Conservation (phyloP, 2,797 vertebrate genomes). For the Salarias fasciatus region DNA sequence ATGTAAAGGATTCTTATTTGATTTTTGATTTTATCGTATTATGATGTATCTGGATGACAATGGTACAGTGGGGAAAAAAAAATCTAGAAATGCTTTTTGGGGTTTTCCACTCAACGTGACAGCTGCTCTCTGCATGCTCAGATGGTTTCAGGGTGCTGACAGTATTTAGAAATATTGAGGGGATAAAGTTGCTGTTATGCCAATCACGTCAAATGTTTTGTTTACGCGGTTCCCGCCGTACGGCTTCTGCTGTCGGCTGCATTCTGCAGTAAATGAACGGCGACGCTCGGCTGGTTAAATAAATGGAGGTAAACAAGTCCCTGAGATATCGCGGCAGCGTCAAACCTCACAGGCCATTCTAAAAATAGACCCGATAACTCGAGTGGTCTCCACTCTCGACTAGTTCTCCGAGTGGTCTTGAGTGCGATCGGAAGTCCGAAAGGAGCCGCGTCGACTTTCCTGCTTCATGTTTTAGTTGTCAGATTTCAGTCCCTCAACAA, state of each 20-base stretch:
- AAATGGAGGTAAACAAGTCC: conserved; percentile 40
- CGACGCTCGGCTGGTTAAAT: conserved; percentile 30
- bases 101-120: conserved; percentile 23
- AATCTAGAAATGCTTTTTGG: conserved; percentile 15
- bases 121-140: conserved; percentile 21
- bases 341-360: conserved; percentile 17
- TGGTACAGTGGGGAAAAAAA: not conserved
- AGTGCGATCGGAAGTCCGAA: conserved; percentile 33
- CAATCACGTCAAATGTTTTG: conserved; percentile 8
- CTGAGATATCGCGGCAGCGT: conserved; percentile 20
- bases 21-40: not conserved
- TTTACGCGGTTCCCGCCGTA: conserved; percentile 28
- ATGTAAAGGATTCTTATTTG: conserved; percentile 12
- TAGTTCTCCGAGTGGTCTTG: conserved; percentile 30
- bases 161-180: conserved; percentile 8
- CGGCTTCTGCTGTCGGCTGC: conserved; percentile 22
- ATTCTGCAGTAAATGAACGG: conserved; percentile 34
- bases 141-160: conserved; percentile 19
- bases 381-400: conserved; percentile 17
- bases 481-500: conserved; percentile 34
- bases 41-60: conserved; percentile 12
- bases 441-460: conserved; percentile 16
- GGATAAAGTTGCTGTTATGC: conserved; percentile 12
- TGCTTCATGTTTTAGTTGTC: conserved; percentile 24
- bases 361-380: conserved; percentile 39